Percentiles rank a stretch among this genome's conserved stretches.
Conservation (phyloP, 2,888 invertebrate species). For the Tetrapedia diversipes region DNA sequence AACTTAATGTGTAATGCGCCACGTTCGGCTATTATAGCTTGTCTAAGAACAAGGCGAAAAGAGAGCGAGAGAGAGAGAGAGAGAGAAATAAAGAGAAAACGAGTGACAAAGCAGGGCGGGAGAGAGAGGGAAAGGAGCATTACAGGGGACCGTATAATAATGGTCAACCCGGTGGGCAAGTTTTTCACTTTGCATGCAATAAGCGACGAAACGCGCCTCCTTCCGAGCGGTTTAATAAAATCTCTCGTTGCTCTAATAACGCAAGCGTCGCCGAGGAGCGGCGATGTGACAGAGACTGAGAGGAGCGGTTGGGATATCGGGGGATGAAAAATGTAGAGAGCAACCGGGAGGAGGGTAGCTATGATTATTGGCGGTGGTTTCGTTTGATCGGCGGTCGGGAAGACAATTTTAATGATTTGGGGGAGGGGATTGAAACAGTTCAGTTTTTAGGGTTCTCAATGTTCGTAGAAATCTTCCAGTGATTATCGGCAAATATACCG, state of each 20-base stretch:
- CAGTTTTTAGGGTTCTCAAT: too few relatives aligned
- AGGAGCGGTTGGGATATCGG: neutral
- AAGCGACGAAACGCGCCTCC: constrained; percentile 49
- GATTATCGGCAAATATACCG: too few relatives aligned
- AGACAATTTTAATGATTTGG: too few relatives aligned
- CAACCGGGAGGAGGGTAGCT: too few relatives aligned
- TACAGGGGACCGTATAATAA: constrained; percentile 56
- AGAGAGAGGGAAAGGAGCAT: constrained; percentile 15
- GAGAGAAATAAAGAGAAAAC: too few relatives aligned
- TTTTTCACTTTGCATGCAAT: constrained; percentile 72
- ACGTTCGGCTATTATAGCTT: constrained; percentile 31
- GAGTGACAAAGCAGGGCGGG: constrained; percentile 2
- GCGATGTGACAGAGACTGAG: neutral
- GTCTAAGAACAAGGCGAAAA: constrained; percentile 28
- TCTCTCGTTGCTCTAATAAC: constrained; percentile 67
- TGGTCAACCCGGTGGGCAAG: constrained; percentile 68
- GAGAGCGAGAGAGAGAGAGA: constrained; percentile 5
- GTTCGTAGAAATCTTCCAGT: too few relatives aligned
- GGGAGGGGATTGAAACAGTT: too few relatives aligned
- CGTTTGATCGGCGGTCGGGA: neutral
- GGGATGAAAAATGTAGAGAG: too few relatives aligned
- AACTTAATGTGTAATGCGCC: constrained; percentile 69
- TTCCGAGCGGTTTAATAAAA: constrained; percentile 64
- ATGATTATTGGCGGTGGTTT: too few relatives aligned
- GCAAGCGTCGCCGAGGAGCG: constrained; percentile 14